Evolutionary conservation across 2,797 vertebrate genomes (phyloP), one percentile per base, ranked within the genome.

Genomic region (Microchirus variegatus): DNA sequence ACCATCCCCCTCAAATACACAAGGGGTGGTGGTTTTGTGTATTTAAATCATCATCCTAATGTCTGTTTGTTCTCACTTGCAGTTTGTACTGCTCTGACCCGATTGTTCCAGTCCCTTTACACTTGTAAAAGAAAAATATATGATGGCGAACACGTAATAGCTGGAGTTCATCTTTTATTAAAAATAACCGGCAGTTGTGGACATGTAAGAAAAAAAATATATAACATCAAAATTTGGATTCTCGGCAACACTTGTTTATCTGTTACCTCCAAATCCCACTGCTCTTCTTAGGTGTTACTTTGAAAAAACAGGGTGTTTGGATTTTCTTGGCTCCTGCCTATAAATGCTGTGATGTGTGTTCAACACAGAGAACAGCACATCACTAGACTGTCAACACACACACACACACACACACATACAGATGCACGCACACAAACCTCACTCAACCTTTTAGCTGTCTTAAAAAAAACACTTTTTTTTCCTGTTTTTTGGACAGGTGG

Each of bases 41-140:
- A 61, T 67, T 78, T 26, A 67, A 77, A 65, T 58, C 52, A 60
- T 55, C 40, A 26, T 45, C 14, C 45, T 69, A 22, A 53, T 2
- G 10, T 10, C 14, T 9, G 3, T 46, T 50, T 12, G 2, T 5
- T 62, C 18, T 45, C 12, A 11, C 42, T 46, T 9, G 51, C 48
- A 9, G 16, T 73, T 71, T 50, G 41, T 37, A 37, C 57, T 42
- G 40, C 47, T 67, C 14, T 48, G 41, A 60, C 46, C 55, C 12
- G 47, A 67, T 5, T 47, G 44, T 67, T 69, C 38, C 41, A 37
- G 18, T 26, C 13, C 36, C 62, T 43, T 19, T 17, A 19, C 4
- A 45, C 18, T 22, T 2, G 14, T 5, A 51, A 9, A 12, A 40
- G 1, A 26, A 53, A 59, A 2, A 42, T 5, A 9, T 15, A 37